phyloP scores from a whole-genome alignment of 2,113 vertebrate genomes.

The Podarcis raffonei region DNA sequence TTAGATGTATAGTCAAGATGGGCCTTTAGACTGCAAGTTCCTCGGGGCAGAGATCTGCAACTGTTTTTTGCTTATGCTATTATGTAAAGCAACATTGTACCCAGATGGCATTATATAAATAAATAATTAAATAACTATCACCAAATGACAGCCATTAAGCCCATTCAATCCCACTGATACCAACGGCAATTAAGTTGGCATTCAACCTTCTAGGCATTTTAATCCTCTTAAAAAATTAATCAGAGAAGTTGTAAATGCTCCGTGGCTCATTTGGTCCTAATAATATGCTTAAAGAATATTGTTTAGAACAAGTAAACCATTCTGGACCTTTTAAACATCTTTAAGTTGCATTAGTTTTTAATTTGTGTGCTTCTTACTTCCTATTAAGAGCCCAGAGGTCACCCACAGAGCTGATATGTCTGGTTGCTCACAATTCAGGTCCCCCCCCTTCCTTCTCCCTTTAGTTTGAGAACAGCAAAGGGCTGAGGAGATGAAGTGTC shows the following conservation, averaged over 20 bases:
- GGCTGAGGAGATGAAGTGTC: background rate
- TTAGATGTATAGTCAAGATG: too few species aligned
- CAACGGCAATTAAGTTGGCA: background rate
- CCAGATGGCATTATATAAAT: background rate
- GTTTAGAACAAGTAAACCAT: background rate
- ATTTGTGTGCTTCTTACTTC: background rate
- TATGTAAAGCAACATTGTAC: background rate
- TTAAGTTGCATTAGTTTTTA: background rate
- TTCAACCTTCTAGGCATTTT: background rate
- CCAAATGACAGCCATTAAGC: background rate
- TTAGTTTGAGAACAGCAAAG: background rate
- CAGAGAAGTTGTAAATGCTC: background rate
- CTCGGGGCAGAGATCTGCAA: background rate
- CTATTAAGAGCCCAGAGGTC: background rate
- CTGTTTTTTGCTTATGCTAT: background rate
- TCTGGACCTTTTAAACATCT: background rate
- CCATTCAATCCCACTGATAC: background rate
- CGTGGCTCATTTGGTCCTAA: background rate
- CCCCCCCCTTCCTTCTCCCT: background rate
- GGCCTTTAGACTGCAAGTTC: background rate
- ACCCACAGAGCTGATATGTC: background rate
- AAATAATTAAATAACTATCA: background rate
- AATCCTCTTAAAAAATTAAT: constrained; percentile 1
- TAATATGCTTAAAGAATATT: background rate
- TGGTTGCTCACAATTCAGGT: background rate